These are phyloP conservation scores for Nomada ruficornis DNA, from an alignment of 2,888 invertebrate genomes.

Conservation along the genomic window DNA sequence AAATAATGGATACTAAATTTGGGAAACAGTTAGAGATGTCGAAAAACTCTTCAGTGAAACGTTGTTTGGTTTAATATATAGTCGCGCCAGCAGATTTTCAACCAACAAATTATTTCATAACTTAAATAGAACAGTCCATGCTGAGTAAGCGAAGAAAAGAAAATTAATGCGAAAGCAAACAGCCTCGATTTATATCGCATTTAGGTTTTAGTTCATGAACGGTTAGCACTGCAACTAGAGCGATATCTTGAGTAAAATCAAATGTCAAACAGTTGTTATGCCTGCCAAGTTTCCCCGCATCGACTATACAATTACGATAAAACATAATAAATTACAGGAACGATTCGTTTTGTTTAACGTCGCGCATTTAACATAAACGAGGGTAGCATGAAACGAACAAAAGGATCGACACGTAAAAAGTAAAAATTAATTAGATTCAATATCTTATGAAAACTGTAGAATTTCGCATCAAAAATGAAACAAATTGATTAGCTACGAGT, in stretches of 20 bases:
- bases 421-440: too few relatives aligned
- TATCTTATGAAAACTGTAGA: too few relatives aligned
- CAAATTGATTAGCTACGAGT: too few relatives aligned
- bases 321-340: background rate
- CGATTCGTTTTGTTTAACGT: background rate
- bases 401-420: too few relatives aligned
- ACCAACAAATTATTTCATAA: too few relatives aligned
- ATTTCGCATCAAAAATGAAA: too few relatives aligned
- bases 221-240: background rate
- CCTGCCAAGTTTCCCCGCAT: background rate
- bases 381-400: too few relatives aligned
- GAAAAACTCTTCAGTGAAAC: background rate
- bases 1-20: background rate
- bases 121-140: too few relatives aligned
- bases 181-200: too few relatives aligned
- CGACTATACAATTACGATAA: background rate
- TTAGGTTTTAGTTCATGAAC: too few relatives aligned
- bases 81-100: background rate
- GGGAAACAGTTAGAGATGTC: background rate
- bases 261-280: background rate
- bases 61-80: slow-evolving; percentile 26
- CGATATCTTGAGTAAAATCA: background rate
- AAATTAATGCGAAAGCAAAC: too few relatives aligned
- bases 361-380: background rate
- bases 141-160: too few relatives aligned